Conservation (phyloP, 2,888 invertebrate genomes). For the Lordiphosa andalusiaca region DNA sequence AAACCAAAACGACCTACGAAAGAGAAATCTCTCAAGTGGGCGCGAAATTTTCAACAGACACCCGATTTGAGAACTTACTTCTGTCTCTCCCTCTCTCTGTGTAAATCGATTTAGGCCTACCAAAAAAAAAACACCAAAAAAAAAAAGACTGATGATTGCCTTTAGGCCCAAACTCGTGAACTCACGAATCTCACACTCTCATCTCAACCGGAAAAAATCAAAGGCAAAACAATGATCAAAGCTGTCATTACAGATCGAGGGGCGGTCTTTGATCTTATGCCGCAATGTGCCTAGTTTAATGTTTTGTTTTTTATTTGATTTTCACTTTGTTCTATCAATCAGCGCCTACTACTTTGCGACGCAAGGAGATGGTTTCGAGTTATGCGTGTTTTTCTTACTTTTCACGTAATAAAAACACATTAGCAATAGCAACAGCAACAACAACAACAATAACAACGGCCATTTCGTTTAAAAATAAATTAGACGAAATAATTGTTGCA, state of each 20-base stretch:
- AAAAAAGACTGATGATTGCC: constrained; percentile 9
- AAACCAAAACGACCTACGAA: constrained; percentile 30
- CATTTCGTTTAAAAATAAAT: constrained; percentile 70
- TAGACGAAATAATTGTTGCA: constrained; percentile 71
- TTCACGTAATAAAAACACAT: constrained; percentile 72
- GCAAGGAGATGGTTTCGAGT: constrained; percentile 46
- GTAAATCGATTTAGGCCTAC: constrained; percentile 18
- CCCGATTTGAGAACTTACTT: constrained; percentile 17
- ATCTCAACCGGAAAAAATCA: constrained; percentile 72
- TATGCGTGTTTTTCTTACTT: constrained; percentile 49
- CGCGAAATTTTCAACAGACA: constrained; percentile 49
- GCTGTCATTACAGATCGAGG: constrained; percentile 75
- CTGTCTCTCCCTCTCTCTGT: constrained; percentile 12
- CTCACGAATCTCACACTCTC: constrained; percentile 21
- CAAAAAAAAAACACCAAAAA: constrained; percentile 9
- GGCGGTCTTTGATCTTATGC: constrained; percentile 73
- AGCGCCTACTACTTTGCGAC: constrained; percentile 71
- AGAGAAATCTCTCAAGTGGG: constrained; percentile 58
- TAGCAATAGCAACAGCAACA: constrained; percentile 51
- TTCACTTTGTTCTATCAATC: constrained; percentile 76
- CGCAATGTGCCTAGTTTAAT: constrained; percentile 64
- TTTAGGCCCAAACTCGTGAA: constrained; percentile 5
- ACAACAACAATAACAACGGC: constrained; percentile 37
- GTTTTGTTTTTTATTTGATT: constrained; percentile 76
- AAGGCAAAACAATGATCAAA: constrained; percentile 75